phyloP scores from a whole-genome alignment of 2,888 invertebrate genomes.

The Malthinus seriepunctatus region DNA sequence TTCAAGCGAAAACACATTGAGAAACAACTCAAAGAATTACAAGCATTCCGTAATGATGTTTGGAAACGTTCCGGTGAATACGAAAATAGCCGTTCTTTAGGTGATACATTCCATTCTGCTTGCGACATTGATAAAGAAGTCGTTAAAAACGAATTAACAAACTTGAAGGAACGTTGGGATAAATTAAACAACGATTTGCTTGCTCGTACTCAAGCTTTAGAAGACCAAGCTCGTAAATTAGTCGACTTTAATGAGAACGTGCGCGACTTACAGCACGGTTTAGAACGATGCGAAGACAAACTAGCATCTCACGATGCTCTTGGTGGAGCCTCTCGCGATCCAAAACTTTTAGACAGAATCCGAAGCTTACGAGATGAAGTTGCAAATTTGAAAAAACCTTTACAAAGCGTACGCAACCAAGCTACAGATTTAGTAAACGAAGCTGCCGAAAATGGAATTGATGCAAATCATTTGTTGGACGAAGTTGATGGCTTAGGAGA shows the following conservation, averaged over 20 bases:
- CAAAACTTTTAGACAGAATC: conserved; percentile 82
- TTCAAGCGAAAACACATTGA: conserved; percentile 87
- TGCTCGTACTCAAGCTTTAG: conserved; percentile 76
- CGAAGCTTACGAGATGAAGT: conserved; percentile 83
- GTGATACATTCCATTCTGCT: conserved; percentile 84
- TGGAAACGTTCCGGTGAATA: conserved; percentile 94
- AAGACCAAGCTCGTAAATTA: conserved; percentile 80
- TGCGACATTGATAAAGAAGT: conserved; percentile 92
- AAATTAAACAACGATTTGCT: conserved; percentile 82
- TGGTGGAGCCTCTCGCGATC: conserved; percentile 77
- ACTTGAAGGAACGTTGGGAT: conserved; percentile 89
- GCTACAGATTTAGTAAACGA: conserved; percentile 78
- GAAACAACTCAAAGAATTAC: conserved; percentile 84
- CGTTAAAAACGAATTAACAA: conserved; percentile 79
- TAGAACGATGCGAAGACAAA: conserved; percentile 89
- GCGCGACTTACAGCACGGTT: conserved; percentile 80
- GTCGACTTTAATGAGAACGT: conserved; percentile 85
- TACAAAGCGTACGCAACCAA: conserved; percentile 56
- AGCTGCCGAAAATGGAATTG: conserved; percentile 75
- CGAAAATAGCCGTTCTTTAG: conserved; percentile 83
- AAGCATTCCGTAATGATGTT: conserved; percentile 88
- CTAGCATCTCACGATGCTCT: conserved; percentile 74
- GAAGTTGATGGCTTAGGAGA: conserved; percentile 79
- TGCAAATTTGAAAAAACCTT: conserved; percentile 74
- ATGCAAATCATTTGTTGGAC: conserved; percentile 76